Base-by-base conservation (phyloP, 2,113 vertebrate species). In the Uropsilus gracilis region DNA sequence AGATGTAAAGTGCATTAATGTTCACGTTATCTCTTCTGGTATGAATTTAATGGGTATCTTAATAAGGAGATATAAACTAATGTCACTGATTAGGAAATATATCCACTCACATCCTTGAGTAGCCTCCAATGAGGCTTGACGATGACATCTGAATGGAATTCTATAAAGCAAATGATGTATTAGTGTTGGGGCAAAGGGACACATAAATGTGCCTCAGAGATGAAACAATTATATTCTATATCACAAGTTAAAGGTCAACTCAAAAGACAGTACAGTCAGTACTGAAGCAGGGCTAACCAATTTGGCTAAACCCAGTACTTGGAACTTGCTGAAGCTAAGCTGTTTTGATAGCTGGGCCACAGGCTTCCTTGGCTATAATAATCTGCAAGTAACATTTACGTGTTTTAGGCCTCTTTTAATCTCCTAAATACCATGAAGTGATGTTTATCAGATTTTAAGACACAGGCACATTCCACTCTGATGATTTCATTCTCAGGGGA, bases 401-500 rank as follows among this genome's bases (percentile, higher is more conserved):
- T 97, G 97, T 96, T 94, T 94, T 97, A 97, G 72, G 96, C 77
- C 94, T 97, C 93, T 97, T 97, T 95, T 71, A 97, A 98, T 97
- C 46, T 50, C 77, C 85, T 97, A 89, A 42, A 80, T 82, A 97
- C 91, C 95, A 87, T 57, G 73, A 91, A 98, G 39, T 46, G 63
- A 97, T 85, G 95, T 95, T 98, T 96, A 98, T 96, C 96, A 96
- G 82, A 95, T 97, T 97, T 97, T 84, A 92, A 97, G 94, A 94
- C 81, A 80, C 0, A 77, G 96, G 96, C 94, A 97, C 72, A 90
- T 90, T 97, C 77, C 68, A 2, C 80, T 92, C 76, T 63, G 73
- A 97, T 98, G 96, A 98, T 86, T 93, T 98, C 98, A 98, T 95
- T 85, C 95, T 97, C 82, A 63, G 94, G 81, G 53, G 96, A 78